Conservation (phyloP, 1,140 invertebrate species). For the Mactra quadrangularis region DNA sequence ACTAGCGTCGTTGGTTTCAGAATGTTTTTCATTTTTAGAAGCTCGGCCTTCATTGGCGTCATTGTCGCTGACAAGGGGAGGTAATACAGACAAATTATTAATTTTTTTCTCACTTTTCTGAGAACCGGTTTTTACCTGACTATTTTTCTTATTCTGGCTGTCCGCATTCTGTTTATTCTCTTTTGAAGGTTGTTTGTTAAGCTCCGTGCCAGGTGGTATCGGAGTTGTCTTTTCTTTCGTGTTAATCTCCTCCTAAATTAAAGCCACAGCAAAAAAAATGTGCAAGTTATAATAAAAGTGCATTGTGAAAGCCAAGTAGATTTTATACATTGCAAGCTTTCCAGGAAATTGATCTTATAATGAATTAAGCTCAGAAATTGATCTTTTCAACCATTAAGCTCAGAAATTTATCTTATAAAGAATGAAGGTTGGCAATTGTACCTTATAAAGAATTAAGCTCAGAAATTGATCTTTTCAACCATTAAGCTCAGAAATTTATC, state of each 20-base stretch:
- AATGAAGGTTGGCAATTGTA: too few relatives aligned
- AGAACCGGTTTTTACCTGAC: conserved; percentile 29
- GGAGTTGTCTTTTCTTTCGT: conserved; percentile 56
- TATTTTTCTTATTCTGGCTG: conserved; percentile 8
- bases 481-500: too few relatives aligned
- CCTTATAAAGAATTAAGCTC: too few relatives aligned
- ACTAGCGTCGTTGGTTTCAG: not conserved
- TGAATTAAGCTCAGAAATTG: too few relatives aligned
- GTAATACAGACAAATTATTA: conserved; percentile 20
- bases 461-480: too few relatives aligned
- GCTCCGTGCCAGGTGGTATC: conserved; percentile 43
- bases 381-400: too few relatives aligned
- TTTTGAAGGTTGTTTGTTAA: conserved; percentile 48
- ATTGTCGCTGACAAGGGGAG: conserved; percentile 2
- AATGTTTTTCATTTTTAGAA: conserved; percentile 1
- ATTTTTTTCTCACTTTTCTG: conserved; percentile 15
- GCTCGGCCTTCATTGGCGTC: too few relatives aligned
- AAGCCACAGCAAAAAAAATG: conserved; percentile 52
- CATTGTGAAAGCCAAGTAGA: not conserved
- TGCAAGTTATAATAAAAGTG: conserved; percentile 7
- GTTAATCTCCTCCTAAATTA: conserved; percentile 47
- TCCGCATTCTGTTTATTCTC: conserved; percentile 38
- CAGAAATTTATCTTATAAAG: too few relatives aligned
- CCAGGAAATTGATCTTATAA: too few relatives aligned
- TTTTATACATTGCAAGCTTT: too few relatives aligned